These are phyloP conservation scores for Potorous gilbertii DNA, from an alignment of 2,797 vertebrate species.

Conservation along the genomic window DNA sequence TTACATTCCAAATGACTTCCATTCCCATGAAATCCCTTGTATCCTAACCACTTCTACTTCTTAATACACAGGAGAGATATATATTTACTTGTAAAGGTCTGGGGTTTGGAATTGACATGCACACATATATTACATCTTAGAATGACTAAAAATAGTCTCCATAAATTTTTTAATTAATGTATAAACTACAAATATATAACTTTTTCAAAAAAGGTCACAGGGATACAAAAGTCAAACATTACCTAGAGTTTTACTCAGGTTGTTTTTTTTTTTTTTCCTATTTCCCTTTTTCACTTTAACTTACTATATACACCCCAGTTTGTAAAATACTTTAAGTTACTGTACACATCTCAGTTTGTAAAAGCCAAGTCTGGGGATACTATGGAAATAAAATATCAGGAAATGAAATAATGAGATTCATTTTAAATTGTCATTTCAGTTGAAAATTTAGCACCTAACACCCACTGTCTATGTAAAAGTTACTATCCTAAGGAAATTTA, in stretches of 20 bases:
- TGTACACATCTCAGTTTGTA: not conserved
- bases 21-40: slow-evolving; percentile 41
- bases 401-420: not conserved
- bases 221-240: not conserved
- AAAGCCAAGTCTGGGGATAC: not conserved
- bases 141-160: slow-evolving; percentile 36
- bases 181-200: slow-evolving; percentile 34
- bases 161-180: slow-evolving; percentile 56
- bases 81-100: slow-evolving; percentile 33
- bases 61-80: slow-evolving; percentile 30
- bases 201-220: slow-evolving; percentile 43
- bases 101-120: slow-evolving; percentile 44
- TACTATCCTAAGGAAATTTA: not conserved
- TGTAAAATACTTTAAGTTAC: not conserved
- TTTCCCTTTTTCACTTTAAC: not conserved
- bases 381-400: not conserved
- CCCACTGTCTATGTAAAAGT: not conserved
- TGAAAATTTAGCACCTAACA: not conserved
- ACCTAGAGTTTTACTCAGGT: not conserved
- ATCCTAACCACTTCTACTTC: slow-evolving; percentile 29
- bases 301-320: not conserved
- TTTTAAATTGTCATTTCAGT: not conserved
- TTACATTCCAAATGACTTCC: slow-evolving; percentile 54
- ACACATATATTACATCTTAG: not conserved
- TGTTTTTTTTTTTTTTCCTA: not conserved